Conservation (phyloP, 2,113 vertebrate genomes). For the Uropsilus gracilis region DNA sequence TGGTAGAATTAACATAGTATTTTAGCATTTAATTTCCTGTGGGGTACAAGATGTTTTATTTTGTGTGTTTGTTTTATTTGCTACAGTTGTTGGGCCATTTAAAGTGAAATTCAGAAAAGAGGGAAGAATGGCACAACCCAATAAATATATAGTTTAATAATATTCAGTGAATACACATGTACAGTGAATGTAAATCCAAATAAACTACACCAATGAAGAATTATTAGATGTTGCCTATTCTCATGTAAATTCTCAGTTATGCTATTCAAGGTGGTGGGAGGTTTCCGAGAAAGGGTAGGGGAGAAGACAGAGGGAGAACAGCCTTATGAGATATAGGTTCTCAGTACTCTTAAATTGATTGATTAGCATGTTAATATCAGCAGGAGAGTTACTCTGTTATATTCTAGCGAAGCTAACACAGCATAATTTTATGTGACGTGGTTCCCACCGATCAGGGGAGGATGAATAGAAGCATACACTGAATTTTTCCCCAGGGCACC, state of each 20-base stretch:
- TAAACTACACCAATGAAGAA: neutral
- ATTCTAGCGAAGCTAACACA: neutral
- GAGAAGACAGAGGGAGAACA: neutral
- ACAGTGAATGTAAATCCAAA: neutral
- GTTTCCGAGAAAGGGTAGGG: neutral
- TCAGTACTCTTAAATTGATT: neutral
- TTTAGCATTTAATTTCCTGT: conserved; percentile 74
- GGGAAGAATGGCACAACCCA: conserved; percentile 12
- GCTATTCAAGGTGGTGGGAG: neutral
- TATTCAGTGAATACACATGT: conserved; percentile 9
- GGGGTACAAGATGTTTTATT: conserved; percentile 67
- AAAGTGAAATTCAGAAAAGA: conserved; percentile 57
- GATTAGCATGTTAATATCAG: neutral
- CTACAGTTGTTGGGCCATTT: conserved; percentile 27
- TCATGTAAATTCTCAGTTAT: neutral
- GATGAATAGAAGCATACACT: neutral
- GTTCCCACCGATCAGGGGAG: neutral
- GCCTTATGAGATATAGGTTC: neutral
- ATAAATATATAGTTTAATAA: conserved; percentile 64
- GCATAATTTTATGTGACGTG: conserved; percentile 1
- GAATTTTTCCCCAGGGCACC: neutral
- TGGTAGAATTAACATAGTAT: conserved; percentile 67
- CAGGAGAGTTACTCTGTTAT: neutral
- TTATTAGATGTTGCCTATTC: neutral
- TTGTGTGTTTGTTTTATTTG: conserved; percentile 60